A percentile compares a stretch with the other conserved stretches of the same genome.
Evolutionary conservation across 2,888 invertebrate genomes (phyloP).

Genomic region (Parapristionchus giblindavisi): DNA sequence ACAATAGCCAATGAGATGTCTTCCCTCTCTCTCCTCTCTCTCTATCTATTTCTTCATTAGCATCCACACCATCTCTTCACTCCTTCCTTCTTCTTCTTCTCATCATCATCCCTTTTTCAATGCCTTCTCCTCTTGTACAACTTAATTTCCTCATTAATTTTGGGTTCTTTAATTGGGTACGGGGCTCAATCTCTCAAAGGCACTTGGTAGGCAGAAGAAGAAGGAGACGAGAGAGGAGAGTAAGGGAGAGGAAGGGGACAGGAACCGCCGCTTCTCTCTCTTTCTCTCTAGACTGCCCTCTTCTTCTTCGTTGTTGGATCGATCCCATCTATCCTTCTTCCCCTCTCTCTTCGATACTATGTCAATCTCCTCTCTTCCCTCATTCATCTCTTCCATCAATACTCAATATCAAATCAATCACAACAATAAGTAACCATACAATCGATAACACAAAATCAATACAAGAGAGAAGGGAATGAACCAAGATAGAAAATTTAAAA

Average conservation of each 20-base stretch:
- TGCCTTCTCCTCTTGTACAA: constrained; percentile 24
- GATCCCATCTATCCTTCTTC: constrained; percentile 21
- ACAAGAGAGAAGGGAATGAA: no score
- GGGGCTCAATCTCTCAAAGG: constrained; percentile 24
- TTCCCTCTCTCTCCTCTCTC: constrained; percentile 28
- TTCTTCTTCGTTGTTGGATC: constrained; percentile 9
- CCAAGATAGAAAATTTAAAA: no score
- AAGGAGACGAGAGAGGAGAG: constrained; percentile 13
- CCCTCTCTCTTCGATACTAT: constrained; percentile 17
- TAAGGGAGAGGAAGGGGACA: neutral
- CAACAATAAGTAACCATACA: no score
- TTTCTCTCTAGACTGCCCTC: constrained; percentile 9
- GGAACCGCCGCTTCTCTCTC: constrained; percentile 20
- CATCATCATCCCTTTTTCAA: constrained; percentile 20
- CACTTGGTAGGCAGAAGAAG: constrained; percentile 14
- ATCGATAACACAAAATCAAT: no score
- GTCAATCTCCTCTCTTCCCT: constrained; percentile 6
- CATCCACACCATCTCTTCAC: neutral
- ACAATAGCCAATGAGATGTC: constrained; percentile 32
- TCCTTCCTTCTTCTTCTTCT: constrained; percentile 27
- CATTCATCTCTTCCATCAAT: constrained; percentile 13
- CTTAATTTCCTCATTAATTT: constrained; percentile 36
- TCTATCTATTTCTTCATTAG: neutral
- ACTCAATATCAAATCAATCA: constrained; percentile 18
- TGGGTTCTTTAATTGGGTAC: constrained; percentile 25